Conservation (phyloP, 2,797 vertebrate species). For the Anomalospiza imberbis region DNA sequence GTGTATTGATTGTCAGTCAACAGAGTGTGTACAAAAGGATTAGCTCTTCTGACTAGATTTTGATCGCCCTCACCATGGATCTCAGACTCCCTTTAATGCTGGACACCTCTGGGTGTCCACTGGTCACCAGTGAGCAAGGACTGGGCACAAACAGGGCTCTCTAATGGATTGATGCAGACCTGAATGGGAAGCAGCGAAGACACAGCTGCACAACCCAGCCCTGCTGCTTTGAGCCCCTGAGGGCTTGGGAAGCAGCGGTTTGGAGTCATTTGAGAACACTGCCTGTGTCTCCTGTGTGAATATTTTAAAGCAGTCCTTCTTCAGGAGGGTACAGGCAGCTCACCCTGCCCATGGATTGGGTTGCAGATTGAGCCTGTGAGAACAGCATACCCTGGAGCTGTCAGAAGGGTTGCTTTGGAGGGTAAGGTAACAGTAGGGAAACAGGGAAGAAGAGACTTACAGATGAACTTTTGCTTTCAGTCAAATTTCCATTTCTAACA, state of each 20-base stretch:
- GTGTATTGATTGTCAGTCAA: neutral
- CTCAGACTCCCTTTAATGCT: neutral
- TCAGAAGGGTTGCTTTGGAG: neutral
- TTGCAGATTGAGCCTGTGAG: slow-evolving; percentile 8
- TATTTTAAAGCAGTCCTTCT: slow-evolving; percentile 46
- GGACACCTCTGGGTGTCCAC: neutral
- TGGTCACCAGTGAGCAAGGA: neutral
- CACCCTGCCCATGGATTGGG: neutral
- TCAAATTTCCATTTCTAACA: slow-evolving; percentile 53
- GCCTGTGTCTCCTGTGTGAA: slow-evolving; percentile 2
- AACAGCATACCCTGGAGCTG: neutral
- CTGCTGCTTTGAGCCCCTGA: neutral
- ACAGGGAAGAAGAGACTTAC: neutral
- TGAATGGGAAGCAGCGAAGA: neutral
- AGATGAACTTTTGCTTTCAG: slow-evolving; percentile 30
- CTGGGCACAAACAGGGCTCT: neutral
- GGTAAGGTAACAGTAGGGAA: neutral
- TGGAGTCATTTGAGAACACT: slow-evolving; percentile 29
- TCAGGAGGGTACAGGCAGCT: slow-evolving; percentile 1
- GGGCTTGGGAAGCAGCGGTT: neutral
- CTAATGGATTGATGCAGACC: neutral
- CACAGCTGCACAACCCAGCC: neutral
- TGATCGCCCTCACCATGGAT: neutral
- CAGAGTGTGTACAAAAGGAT: neutral
- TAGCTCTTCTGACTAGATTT: neutral